Conservation (phyloP, 2,888 invertebrate species). For the Archips xylosteana region DNA sequence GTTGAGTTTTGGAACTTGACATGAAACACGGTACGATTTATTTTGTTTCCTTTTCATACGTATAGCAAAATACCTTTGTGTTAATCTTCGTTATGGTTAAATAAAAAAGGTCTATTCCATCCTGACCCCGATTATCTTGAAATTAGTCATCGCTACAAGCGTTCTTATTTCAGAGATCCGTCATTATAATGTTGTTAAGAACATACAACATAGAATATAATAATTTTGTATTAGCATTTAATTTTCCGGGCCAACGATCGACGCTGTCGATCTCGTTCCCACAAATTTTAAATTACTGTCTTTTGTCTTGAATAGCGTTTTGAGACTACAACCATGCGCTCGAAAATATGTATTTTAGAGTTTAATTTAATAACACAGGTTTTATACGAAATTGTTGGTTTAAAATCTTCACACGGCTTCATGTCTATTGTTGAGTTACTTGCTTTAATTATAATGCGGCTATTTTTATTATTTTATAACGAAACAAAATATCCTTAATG, state of each 20-base stretch:
- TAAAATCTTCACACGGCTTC: slow-evolving; percentile 34
- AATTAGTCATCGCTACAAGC: slow-evolving; percentile 78
- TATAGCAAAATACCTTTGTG: slow-evolving; percentile 9
- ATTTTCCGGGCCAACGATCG: slow-evolving; percentile 78
- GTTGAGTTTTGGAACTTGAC: too few species aligned
- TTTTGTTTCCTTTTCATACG: not conserved
- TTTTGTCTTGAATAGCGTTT: slow-evolving; percentile 52
- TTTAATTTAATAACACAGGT: slow-evolving; percentile 37
- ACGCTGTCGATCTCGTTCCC: slow-evolving; percentile 65
- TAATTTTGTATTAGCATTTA: slow-evolving; percentile 83
- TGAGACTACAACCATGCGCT: slow-evolving; percentile 32
- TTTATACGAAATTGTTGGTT: slow-evolving; percentile 21
- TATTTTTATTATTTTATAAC: not conserved
- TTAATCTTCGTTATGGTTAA: slow-evolving; percentile 17
- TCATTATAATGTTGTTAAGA: slow-evolving; percentile 81
- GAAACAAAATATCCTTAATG: not conserved
- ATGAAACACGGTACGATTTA: not conserved
- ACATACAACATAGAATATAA: slow-evolving; percentile 75
- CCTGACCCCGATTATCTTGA: slow-evolving; percentile 54
- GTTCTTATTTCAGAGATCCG: slow-evolving; percentile 72
- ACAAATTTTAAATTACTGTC: slow-evolving; percentile 63
- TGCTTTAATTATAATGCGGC: not conserved
- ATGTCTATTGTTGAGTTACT: slow-evolving; percentile 21
- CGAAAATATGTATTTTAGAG: slow-evolving; percentile 28
- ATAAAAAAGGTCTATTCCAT: slow-evolving; percentile 27